Base-by-base conservation (phyloP, 2,888 invertebrate genomes). In the Cyrtodaria siliqua region DNA sequence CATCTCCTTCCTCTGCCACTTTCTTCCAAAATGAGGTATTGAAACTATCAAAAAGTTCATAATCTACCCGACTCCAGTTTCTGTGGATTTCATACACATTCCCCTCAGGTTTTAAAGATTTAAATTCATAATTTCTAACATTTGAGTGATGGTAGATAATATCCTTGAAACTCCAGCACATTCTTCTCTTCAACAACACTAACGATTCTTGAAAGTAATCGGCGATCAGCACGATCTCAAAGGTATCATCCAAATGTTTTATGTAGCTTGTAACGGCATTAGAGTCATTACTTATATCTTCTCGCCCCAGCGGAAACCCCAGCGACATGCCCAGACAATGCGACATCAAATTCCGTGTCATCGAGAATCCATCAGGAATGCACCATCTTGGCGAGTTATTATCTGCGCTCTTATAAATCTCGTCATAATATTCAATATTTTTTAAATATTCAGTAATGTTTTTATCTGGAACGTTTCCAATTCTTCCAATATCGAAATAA, bases 141-240 rank as follows among this genome's bases (percentile, higher is more conserved):
- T 90, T 90, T n/a, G 82, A 76, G n/a, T 71, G 81, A 44, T 84
- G 74, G 71, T 88, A 90, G 0, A 92, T 38, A 18, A 93, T 90
- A 69, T 93, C 93, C 57, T 89, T 86, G 0, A 88, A 83, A 4
- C 68, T 79, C 93, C 93, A 93, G 72, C 92, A 92, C 88, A 92
- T 88, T 16, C 84, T 52, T 20, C 91, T 79, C 59, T 87, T 88
- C 29, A 92, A 82, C 23, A 93, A 75, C 40, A 92, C 81, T 49
- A 93, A 62, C 0, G 92, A 93, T 67, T 92, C 92, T 18, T 87
- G 76, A 57, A 92, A 91, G 62, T 91, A 87, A 53, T 93, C 93
- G n/a, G 88, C 83, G 1, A 92, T 85, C 88, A 92, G 87, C 2
- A 93, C 87, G 8, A 92, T 72, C 18, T 79, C 57, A 67, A 92